Evolutionary conservation across 2,113 vertebrate genomes (phyloP), one percentile per base, ranked within the genome.

Genomic region (Athene noctua): DNA sequence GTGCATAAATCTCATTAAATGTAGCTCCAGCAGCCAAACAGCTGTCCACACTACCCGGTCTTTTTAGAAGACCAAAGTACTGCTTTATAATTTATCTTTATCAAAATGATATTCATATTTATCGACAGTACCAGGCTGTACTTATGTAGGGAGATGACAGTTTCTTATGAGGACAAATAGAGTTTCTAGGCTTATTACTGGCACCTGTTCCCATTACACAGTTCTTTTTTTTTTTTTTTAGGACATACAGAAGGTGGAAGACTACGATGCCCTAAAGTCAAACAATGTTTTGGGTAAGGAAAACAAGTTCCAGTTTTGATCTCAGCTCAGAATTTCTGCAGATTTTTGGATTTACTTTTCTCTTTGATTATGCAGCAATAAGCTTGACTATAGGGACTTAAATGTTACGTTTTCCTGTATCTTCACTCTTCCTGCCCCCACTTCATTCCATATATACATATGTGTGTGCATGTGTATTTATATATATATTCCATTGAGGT

Each of bases 1-100:
- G 91, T 92, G 96, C 94, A 75, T 77, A 83, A 94, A 97, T 95
- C 96, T 93, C 93, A 95, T 97, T 94, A 94, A 88, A 90, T 83
- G 90, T 51, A 44, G 89, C 86, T 89, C 77, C 90, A 79, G 89
- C 95, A 96, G 93, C 90, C 96, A 97, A 94, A 57, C 94, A 96
- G 88, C 88, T 97, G 95, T 58, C 94, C 95, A 89, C 63, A 78
- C 52, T 84, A 81, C 51, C 71, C 73, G 0, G 49, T 46, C 86
- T 89, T 88, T 94, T 97, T 10, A 63, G 89, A 93, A 96, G 89
- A 97, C 94, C 96, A 95, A 91, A 96, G 94, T 90, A 71, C 68
- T 59, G 46, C 80, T 96, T 97, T 71, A 49, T 58, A 83, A 92
- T 95, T 94, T 97, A 95, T 97, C 94, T 96, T 90, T 96, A 97